Evolutionary conservation across 2,797 vertebrate genomes (phyloP), one percentile per base, ranked within the genome.

Genomic region (Hafferia zeledoni): DNA sequence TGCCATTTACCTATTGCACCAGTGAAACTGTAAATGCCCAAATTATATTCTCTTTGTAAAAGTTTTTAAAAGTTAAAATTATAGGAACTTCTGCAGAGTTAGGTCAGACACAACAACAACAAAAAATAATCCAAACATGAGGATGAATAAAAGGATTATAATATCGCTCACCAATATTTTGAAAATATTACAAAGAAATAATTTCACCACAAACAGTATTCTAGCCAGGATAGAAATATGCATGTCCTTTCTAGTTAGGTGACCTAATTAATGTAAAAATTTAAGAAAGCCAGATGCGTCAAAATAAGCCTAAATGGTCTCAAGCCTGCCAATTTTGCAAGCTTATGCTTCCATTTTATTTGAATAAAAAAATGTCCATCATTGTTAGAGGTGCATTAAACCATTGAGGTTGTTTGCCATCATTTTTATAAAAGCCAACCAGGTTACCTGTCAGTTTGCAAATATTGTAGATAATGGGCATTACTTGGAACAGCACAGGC

Each of bases 281-380:
- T 84, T 72, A 93, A 84, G 61, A 74, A 75, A 77, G 65, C 33
- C 70, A 92, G 56, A 78, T 86, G 83, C 47, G 72, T 93, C 76
- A 80, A 87, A 93, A 91, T 30, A 50, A 82, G 52, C 22, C 68
- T 86, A 72, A 71, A 60, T 88, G 12, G 50, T 44, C 37, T 74
- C 35, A 83, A 89, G 47, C 22, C 83, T 49, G 37, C 30, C 92
- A 88, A 83, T 94, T 93, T 80, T 63, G 53, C 22, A 64, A 89
- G 60, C n/a, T 91, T 80, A 77, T 87, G n/a, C 13, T 68, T 93
- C 64, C 11, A 23, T 33, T 95, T 81, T 80, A 69, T 39, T 41
- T 68, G 39, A 75, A 37, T 87, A 46, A 72, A 92, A 92, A 79
- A 57, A 11, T 28, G 55, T 52, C 67, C 47, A 57, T 76, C 56